Evolutionary conservation across 2,113 vertebrate species (phyloP).

Genomic region (Sinosuthora webbiana): DNA sequence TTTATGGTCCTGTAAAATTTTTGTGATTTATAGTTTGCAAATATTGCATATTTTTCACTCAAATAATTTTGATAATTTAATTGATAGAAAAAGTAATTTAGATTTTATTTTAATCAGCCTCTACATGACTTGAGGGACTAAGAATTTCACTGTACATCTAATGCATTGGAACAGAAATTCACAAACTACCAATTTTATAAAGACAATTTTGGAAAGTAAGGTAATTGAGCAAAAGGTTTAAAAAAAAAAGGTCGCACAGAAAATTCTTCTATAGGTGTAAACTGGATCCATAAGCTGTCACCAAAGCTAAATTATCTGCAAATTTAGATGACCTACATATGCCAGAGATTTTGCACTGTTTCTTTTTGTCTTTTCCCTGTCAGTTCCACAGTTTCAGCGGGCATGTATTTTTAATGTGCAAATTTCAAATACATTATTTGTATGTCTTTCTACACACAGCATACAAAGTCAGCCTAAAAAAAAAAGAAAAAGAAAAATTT

Average conservation of each 20-base stretch:
- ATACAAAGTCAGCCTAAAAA: neutral
- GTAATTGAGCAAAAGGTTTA: neutral
- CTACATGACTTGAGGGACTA: neutral
- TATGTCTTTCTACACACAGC: neutral
- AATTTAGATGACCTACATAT: constrained; percentile 58
- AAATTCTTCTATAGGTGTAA: neutral
- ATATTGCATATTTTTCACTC: neutral
- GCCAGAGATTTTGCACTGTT: constrained; percentile 33
- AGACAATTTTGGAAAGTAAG: neutral
- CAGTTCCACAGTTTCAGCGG: neutral
- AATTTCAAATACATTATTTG: constrained; percentile 49
- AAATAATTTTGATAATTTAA: neutral
- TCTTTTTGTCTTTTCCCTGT: constrained; percentile 42
- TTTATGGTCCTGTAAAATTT: neutral
- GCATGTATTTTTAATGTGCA: constrained; percentile 52
- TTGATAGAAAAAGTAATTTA: neutral
- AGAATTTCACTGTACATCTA: neutral
- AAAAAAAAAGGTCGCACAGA: neutral
- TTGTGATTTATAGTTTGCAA: neutral
- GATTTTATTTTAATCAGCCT: neutral
- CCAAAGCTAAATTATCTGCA: constrained; percentile 32
- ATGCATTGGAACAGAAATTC: neutral
- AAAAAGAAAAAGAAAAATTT: neutral
- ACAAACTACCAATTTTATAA: neutral
- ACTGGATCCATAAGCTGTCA: neutral